Evolutionary conservation across 2,113 vertebrate species (phyloP), one percentile per base, ranked within the genome.

Genomic region (Myrmecobius fasciatus): DNA sequence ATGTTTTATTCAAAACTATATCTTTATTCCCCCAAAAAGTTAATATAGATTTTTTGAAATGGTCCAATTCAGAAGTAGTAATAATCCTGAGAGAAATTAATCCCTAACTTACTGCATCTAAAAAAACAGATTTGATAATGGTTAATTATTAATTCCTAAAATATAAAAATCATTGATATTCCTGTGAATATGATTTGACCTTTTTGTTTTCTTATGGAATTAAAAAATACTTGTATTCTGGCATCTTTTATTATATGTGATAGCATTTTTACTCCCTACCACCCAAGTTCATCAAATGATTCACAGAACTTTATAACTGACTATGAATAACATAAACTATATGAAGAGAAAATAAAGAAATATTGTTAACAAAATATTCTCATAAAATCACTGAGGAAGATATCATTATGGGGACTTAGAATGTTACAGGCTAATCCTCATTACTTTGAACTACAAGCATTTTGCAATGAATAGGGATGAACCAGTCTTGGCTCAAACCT

Each of bases 341-440:
- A 48, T 93, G 93, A 48, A 89, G 89, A 97, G 46, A 95, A 96
- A 96, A 96, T 93, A 93, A 96, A 94, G 91, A 94, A 97, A 96
- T 94, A 91, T 53, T 94, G 52, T 94, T 92, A 97, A 96, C 95
- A 96, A 96, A 95, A 92, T 60, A 94, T 92, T 60, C 94, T 96
- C 91, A 93, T 91, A 96, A 97, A 96, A 96, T 96, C 94, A 93
- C 46, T 96, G 36, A 92, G 48, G 52, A 96, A 94, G n/a, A 6
- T 91, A 89, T 92, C 47, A 83, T 96, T 94, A 52, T 94, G 91
- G 24, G 96, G n/a, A 54, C 31, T 67, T 95, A 89, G 3, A 31
- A n/a, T 95, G 60, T 93, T 95, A 94, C 92, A 47, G 0, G 25
- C n/a, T 94, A 53, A 7, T 83, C 3, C 14, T n/a, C 10, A 75